Conservation (phyloP, 2,888 invertebrate species). For the Ceramica pisi region DNA sequence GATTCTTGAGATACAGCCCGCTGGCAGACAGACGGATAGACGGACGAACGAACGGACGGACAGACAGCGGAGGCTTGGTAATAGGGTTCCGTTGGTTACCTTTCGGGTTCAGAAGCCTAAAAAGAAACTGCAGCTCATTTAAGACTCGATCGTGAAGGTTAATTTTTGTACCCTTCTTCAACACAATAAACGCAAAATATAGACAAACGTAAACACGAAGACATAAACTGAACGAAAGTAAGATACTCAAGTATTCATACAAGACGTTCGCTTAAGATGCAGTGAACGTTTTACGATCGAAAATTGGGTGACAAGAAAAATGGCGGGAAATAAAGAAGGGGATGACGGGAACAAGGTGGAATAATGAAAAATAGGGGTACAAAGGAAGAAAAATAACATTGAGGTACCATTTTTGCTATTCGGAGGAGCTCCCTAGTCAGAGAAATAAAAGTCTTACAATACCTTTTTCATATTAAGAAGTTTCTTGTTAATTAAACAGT, state of each 20-base stretch:
- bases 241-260: slow-evolving; percentile 48
- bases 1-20: no score
- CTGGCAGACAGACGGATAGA: no score
- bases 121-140: background rate
- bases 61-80: no score
- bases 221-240: slow-evolving; percentile 9
- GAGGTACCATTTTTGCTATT: background rate
- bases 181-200: background rate
- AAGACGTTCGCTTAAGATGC: slow-evolving; percentile 43
- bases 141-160: background rate
- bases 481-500: no score
- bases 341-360: slow-evolving; percentile 34
- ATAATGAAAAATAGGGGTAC: slow-evolving; percentile 33
- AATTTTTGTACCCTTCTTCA: background rate
- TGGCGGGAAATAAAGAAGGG: slow-evolving; percentile 31
- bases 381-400: slow-evolving; percentile 6
- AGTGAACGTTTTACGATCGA: slow-evolving; percentile 50
- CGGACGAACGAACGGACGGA: no score
- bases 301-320: slow-evolving; percentile 55
- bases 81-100: no score
- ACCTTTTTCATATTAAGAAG: no score
- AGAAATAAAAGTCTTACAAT: no score
- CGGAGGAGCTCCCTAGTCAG: background rate
- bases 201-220: background rate
- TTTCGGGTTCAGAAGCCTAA: no score